These are phyloP conservation scores for Protonemura montana DNA, from an alignment of 2,888 invertebrate species.

Conservation along the genomic window DNA sequence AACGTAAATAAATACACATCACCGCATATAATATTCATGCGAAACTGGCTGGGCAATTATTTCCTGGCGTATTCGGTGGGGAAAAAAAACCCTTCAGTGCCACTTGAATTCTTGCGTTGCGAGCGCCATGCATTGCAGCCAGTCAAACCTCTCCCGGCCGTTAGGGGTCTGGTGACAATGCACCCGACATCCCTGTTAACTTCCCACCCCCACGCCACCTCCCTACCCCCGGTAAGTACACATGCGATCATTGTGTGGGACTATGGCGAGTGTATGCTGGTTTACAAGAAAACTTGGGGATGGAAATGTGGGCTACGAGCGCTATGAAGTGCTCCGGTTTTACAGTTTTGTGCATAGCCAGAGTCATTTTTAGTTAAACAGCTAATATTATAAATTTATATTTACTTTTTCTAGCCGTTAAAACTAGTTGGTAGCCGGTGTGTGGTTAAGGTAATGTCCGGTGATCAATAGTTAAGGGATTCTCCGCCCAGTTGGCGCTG, in stretches of 20 bases:
- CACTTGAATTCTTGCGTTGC: background rate
- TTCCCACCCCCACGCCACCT: background rate
- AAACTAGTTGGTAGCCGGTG: no score
- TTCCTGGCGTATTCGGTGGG: background rate
- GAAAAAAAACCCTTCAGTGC: background rate
- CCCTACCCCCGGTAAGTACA: background rate
- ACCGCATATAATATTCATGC: background rate
- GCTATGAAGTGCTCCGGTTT: no score
- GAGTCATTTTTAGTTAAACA: no score
- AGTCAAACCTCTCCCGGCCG: background rate
- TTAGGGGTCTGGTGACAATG: conserved; percentile 8
- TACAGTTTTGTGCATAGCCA: no score
- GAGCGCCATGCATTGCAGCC: background rate
- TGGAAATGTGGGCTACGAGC: background rate
- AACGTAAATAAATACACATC: background rate
- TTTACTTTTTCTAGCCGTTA: no score
- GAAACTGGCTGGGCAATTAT: background rate
- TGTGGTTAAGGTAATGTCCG: no score
- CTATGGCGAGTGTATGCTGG: background rate
- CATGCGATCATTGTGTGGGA: background rate
- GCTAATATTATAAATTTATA: no score
- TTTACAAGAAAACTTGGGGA: background rate
- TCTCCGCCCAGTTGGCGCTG: no score
- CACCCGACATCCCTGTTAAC: background rate
- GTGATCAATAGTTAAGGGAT: no score